A percentile compares a stretch with the other conserved stretches of the same genome.
Evolutionary conservation across 2,888 invertebrate species (phyloP).

Genomic region (Lasioglossum lativentre): DNA sequence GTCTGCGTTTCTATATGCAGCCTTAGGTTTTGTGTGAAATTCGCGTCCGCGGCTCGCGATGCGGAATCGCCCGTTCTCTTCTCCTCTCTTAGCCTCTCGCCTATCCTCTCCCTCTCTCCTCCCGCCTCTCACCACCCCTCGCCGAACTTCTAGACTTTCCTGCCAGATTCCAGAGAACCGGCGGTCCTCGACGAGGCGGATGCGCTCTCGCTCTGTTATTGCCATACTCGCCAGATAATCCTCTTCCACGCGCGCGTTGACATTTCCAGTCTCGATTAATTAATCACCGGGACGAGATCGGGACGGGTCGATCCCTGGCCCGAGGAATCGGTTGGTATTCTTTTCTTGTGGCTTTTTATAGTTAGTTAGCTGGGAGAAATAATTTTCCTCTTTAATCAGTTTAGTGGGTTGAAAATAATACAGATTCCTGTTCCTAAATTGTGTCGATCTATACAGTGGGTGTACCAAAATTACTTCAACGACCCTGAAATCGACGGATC

Average conservation of each 20-base stretch:
- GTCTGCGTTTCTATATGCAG: constrained; percentile 78
- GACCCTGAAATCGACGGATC: too few relatives aligned
- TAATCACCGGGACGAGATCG: not conserved
- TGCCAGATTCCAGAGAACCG: constrained; percentile 57
- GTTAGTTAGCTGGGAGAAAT: too few relatives aligned
- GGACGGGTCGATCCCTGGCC: not conserved
- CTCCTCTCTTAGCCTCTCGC: constrained; percentile 4
- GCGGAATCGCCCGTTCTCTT: constrained; percentile 45
- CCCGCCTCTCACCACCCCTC: constrained; percentile 2
- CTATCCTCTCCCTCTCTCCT: constrained; percentile 7
- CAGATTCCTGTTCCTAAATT: too few relatives aligned
- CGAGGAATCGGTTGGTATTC: not conserved
- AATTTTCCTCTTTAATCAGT: too few relatives aligned
- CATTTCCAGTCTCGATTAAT: not conserved
- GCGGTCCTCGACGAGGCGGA: constrained; percentile 62
- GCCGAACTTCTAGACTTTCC: constrained; percentile 50
- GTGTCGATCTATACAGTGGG: too few relatives aligned
- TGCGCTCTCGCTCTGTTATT: constrained; percentile 38
- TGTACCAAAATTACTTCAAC: too few relatives aligned
- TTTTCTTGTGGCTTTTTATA: too few relatives aligned
- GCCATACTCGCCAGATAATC: not conserved
- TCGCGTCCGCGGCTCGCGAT: constrained; percentile 48
- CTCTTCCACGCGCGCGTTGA: not conserved
- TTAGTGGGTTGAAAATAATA: too few relatives aligned
- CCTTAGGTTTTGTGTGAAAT: constrained; percentile 73